These are phyloP conservation scores for Carcinoscorpius rotundicauda DNA, from an alignment of 1,140 invertebrate species.

Conservation along the genomic window DNA sequence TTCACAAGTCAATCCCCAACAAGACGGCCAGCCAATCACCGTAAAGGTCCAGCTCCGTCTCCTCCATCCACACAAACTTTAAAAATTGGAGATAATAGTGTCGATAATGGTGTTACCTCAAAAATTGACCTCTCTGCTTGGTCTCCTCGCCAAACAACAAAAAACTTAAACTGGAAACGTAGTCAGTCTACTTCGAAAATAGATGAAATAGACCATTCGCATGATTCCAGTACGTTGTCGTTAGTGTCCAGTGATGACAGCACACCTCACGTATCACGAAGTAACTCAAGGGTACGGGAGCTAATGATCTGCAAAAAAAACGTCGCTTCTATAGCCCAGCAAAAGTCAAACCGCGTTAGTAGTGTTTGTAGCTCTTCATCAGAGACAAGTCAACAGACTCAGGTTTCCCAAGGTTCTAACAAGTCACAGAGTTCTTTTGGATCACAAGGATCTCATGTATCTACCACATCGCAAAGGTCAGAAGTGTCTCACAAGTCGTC, in stretches of 20 bases:
- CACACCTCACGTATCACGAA: conserved; percentile 40
- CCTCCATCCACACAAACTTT: conserved; percentile 17
- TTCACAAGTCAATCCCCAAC: conserved; percentile 8
- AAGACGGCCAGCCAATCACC: conserved; percentile 23
- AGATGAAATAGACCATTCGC: conserved; percentile 31
- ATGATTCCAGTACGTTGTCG: conserved; percentile 39
- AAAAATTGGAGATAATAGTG: neutral
- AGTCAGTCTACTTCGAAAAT: conserved; percentile 33
- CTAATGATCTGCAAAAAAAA: neutral
- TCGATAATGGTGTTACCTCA: neutral
- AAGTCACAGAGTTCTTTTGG: conserved; percentile 23
- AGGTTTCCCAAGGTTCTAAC: conserved; percentile 6
- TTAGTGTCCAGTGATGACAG: conserved; percentile 36
- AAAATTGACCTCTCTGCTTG: too few species aligned
- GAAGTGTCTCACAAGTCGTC: too few species aligned
- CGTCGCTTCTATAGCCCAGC: too few species aligned
- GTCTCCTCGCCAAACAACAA: too few species aligned
- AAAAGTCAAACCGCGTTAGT: conserved; percentile 19
- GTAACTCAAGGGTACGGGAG: conserved; percentile 34
- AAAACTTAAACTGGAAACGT: conserved; percentile 18
- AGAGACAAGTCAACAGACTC: conserved; percentile 18
- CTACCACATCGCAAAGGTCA: conserved; percentile 11
- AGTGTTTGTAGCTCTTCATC: conserved; percentile 17
- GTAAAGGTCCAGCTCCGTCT: conserved; percentile 26
- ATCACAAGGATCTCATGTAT: conserved; percentile 27